A percentile compares a stretch with the other conserved stretches of the same genome.
Evolutionary conservation across 2,113 vertebrate species (phyloP).

Genomic region (Heptranchias perlo): DNA sequence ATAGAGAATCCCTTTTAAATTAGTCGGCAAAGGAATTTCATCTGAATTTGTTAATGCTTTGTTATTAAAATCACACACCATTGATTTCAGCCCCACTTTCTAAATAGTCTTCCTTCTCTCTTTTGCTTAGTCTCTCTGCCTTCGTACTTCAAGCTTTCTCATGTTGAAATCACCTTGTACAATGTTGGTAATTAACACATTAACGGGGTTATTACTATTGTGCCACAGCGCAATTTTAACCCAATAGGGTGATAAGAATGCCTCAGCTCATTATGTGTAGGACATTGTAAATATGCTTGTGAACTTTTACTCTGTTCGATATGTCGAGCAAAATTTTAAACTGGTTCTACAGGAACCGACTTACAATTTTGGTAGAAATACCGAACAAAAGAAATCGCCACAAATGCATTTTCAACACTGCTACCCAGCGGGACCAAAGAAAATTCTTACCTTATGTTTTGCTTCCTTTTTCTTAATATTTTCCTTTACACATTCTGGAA

Average conservation of each 20-base stretch:
- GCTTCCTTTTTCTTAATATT: background rate
- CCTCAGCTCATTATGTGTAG: background rate
- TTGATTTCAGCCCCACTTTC: background rate
- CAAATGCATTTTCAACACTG: background rate
- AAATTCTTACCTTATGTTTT: background rate
- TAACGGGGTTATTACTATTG: background rate
- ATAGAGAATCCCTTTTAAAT: background rate
- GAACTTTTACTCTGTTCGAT: background rate
- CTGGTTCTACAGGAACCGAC: background rate
- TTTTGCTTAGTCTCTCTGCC: background rate
- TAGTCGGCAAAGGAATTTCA: background rate
- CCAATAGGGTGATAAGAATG: background rate
- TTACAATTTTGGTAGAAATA: background rate
- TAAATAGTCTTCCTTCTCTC: background rate
- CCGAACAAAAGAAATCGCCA: background rate
- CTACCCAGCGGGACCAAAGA: background rate
- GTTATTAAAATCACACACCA: background rate
- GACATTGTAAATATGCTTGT: background rate
- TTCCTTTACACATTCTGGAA: background rate
- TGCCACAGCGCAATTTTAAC: background rate
- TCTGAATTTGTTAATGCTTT: background rate
- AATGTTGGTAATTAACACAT: background rate
- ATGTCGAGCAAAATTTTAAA: background rate
- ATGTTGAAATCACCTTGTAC: background rate
- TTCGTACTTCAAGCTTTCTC: background rate